Evolutionary conservation across 2,113 vertebrate species (phyloP).

Genomic region (Alethe castanea): DNA sequence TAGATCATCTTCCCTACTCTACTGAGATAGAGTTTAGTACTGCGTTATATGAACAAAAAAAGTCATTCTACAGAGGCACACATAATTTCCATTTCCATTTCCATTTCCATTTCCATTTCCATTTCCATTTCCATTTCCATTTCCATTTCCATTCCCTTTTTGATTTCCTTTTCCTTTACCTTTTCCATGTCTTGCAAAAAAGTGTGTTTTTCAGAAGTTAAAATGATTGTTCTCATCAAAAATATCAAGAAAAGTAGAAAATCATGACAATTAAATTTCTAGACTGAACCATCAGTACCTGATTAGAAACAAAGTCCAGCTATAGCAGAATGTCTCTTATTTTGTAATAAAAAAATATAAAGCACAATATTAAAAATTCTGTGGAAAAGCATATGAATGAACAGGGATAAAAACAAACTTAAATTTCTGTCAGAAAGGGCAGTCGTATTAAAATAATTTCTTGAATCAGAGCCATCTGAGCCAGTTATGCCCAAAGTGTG

Average conservation of each 20-base stretch:
- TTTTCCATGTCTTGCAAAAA: not conserved
- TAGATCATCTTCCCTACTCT: not conserved
- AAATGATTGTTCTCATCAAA: not conserved
- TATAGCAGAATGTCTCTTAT: not conserved
- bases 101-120: not conserved
- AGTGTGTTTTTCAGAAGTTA: not conserved
- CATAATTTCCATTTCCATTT: not conserved
- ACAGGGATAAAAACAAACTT: not conserved
- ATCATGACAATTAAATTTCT: not conserved
- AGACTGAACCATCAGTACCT: not conserved
- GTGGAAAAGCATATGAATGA: not conserved
- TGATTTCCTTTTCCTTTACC: not conserved
- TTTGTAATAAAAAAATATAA: not conserved
- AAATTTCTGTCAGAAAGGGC: not conserved
- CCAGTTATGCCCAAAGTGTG: not conserved
- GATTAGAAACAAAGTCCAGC: not conserved
- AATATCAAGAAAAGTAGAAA: not conserved
- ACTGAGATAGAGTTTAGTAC: not conserved
- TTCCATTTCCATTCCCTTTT: not conserved
- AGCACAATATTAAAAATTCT: not conserved
- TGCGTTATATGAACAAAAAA: not conserved
- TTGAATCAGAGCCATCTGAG: not conserved
- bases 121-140: not conserved
- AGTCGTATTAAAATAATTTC: not conserved
- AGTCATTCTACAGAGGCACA: not conserved